A percentile compares a stretch with the other conserved stretches of the same genome.
phyloP scores from a whole-genome alignment of 2,888 invertebrate genomes.

The Monopis laevigella region DNA sequence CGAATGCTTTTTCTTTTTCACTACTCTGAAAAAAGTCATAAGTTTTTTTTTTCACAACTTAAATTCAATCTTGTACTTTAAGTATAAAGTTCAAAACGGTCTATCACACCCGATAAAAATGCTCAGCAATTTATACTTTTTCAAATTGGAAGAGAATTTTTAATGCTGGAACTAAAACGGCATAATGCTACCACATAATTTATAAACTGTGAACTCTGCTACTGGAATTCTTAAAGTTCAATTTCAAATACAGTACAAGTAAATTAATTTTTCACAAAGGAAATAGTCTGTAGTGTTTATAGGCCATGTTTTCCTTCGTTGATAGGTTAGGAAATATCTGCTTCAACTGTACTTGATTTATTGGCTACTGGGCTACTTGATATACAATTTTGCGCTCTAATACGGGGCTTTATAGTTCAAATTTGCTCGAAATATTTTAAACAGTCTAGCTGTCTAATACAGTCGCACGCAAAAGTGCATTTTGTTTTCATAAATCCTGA shows the following conservation, averaged over 20 bases:
- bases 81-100: too few relatives aligned
- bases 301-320: constrained; percentile 28
- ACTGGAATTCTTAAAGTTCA: neutral
- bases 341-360: constrained; percentile 22
- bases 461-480: constrained; percentile 28
- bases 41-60: neutral
- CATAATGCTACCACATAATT: too few relatives aligned
- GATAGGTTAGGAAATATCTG: constrained; percentile 24
- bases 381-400: too few relatives aligned
- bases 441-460: too few relatives aligned
- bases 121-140: constrained; percentile 6
- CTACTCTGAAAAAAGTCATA: too few relatives aligned
- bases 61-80: neutral
- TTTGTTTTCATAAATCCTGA: constrained; percentile 7
- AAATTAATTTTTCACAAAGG: constrained; percentile 24
- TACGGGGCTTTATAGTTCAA: too few relatives aligned
- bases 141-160: constrained; percentile 4
- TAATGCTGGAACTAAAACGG: neutral
- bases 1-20: too few relatives aligned
- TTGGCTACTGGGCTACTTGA: too few relatives aligned
- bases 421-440: too few relatives aligned
- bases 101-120: constrained; percentile 1
- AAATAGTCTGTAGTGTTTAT: constrained; percentile 50
- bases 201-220: neutral
- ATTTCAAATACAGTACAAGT: neutral